A percentile compares a stretch with the other conserved stretches of the same genome.
phyloP scores from a whole-genome alignment of 2,797 vertebrate species.

The Melanitta fusca region DNA sequence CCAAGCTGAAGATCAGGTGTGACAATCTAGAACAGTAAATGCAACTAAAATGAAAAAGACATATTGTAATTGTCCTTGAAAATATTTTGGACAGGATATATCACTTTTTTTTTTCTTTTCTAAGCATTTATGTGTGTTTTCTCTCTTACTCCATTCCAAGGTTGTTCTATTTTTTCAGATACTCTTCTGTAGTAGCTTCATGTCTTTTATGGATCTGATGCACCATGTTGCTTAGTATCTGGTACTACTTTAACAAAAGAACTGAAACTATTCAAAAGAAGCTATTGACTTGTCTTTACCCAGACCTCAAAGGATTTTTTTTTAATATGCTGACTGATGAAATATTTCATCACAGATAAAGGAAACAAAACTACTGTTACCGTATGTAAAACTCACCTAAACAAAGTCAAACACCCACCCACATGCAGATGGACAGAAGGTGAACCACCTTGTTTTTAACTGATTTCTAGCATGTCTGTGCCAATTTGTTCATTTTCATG shows the following conservation, averaged over 20 bases:
- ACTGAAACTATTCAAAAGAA: background rate
- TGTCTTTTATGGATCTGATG: background rate
- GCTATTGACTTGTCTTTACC: background rate
- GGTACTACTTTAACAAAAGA: background rate
- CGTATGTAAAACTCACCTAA: background rate
- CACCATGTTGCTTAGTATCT: background rate
- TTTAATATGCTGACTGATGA: background rate
- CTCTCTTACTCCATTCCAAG: background rate
- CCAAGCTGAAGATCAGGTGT: background rate
- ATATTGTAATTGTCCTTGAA: background rate
- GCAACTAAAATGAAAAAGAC: background rate
- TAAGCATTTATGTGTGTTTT: background rate
- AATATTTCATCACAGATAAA: background rate
- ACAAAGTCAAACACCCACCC: background rate
- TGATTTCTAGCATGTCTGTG: accelerated
- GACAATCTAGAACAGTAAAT: background rate
- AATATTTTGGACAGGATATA: background rate
- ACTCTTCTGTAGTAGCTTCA: background rate
- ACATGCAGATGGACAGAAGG: background rate
- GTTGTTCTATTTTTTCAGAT: background rate
- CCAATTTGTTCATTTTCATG: accelerated
- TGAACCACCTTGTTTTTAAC: background rate
- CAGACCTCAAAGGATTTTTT: background rate
- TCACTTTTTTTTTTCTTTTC: background rate
- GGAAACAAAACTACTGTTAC: background rate